Percentiles rank a stretch among this genome's conserved stretches.
Conservation (phyloP, 1,140 invertebrate genomes). For the Solenopsis invicta region DNA sequence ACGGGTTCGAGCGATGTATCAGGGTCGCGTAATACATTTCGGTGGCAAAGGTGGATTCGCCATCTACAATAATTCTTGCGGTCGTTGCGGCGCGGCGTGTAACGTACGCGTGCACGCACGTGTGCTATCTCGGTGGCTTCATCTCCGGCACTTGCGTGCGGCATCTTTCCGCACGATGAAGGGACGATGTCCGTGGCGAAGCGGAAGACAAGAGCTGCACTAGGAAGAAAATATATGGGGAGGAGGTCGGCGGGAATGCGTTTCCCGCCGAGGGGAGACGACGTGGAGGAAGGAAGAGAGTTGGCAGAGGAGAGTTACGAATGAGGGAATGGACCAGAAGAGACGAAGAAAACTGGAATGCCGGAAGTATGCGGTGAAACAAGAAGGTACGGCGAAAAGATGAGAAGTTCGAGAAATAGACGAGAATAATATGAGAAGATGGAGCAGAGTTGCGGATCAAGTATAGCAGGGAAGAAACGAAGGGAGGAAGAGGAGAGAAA, state of each 20-base stretch:
- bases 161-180: constrained; percentile 41
- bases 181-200: constrained; percentile 46
- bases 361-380: background rate
- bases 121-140: constrained; percentile 65
- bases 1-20: constrained; percentile 26
- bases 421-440: background rate
- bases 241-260: constrained; percentile 28
- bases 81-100: background rate
- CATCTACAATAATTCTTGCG: constrained; percentile 52
- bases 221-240: constrained; percentile 39
- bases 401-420: constrained; percentile 35
- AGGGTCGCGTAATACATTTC: constrained; percentile 30
- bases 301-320: constrained; percentile 33
- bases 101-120: constrained; percentile 27
- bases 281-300: background rate
- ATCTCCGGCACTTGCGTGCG: constrained; percentile 59
- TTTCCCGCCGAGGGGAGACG: constrained; percentile 3
- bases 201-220: constrained; percentile 34
- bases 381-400: constrained; percentile 27
- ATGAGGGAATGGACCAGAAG: constrained; percentile 11
- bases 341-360: constrained; percentile 42
- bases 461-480: constrained; percentile 28
- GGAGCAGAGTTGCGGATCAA: constrained; percentile 28
- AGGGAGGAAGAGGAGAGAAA: background rate
- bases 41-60: constrained; percentile 17